These are phyloP conservation scores for Enoplosus armatus DNA, from an alignment of 2,797 vertebrate species.

Conservation along the genomic window DNA sequence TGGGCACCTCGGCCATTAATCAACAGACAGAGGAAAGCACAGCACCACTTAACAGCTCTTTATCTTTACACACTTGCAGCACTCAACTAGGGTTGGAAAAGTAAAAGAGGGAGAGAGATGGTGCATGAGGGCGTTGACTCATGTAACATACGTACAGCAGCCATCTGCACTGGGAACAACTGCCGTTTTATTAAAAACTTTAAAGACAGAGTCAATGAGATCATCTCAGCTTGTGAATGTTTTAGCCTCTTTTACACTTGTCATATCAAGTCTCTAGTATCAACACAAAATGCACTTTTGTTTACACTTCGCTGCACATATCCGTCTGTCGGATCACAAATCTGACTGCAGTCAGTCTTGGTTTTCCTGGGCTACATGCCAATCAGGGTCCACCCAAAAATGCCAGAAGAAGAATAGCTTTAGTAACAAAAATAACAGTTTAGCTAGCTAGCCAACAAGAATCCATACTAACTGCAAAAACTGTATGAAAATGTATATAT, in stretches of 20 bases:
- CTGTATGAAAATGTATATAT: not conserved
- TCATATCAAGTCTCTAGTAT: not conserved
- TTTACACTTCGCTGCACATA: not conserved
- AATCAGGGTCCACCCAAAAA: not conserved
- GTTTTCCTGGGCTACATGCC: not conserved
- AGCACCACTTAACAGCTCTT: slow-evolving; percentile 67
- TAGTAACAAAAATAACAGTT: not conserved
- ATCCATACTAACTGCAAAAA: too few relatives aligned
- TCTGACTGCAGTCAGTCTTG: not conserved
- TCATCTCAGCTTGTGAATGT: not conserved
- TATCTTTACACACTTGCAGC: slow-evolving; percentile 59
- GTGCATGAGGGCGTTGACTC: not conserved
- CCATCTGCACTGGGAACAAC: not conserved
- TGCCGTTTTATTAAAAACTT: not conserved
- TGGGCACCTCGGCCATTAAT: slow-evolving; percentile 62
- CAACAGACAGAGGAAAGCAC: slow-evolving; percentile 44
- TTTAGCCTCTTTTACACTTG: not conserved
- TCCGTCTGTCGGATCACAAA: not conserved
- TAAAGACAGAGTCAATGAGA: not conserved
- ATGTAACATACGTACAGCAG: not conserved
- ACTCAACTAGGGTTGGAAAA: slow-evolving; percentile 63
- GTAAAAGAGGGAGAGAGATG: slow-evolving; percentile 49
- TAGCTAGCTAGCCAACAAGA: too few relatives aligned
- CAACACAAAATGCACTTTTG: not conserved
- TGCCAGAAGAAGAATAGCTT: not conserved